A percentile compares a stretch with the other conserved stretches of the same genome.
Evolutionary conservation across 2,113 vertebrate species (phyloP).

Genomic region (Cavia porcellus): DNA sequence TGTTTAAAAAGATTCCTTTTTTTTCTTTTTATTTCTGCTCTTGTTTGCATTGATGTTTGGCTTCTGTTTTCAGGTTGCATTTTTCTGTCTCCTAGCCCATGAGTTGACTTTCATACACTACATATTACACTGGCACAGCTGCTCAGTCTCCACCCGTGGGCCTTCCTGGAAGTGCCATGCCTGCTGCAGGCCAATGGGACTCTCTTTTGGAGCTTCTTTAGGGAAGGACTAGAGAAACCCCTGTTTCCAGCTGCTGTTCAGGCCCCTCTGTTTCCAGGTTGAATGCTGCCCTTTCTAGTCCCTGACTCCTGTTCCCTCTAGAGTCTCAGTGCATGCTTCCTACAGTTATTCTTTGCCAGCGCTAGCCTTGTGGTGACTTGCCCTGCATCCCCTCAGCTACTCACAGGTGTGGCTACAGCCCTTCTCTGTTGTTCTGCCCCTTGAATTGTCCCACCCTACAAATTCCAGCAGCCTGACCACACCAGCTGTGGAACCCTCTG

Average conservation of each 20-base stretch:
- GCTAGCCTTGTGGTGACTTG: not conserved
- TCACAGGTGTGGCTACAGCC: not conserved
- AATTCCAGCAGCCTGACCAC: not conserved
- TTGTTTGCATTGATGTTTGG: not conserved
- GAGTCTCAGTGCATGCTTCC: not conserved
- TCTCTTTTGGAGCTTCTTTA: not conserved
- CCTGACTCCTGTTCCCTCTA: not conserved
- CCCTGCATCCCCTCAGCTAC: not conserved
- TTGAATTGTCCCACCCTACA: not conserved
- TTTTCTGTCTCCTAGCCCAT: not conserved
- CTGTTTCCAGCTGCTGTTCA: not conserved
- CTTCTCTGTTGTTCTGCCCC: no score
- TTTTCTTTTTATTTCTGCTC: not conserved
- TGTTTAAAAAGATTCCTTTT: not conserved
- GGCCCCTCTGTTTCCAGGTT: not conserved
- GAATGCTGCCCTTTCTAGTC: not conserved
- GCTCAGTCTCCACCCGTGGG: not conserved
- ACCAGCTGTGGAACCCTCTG: not conserved
- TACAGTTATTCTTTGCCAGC: not conserved
- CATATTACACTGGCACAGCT: no score
- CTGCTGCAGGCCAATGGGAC: not conserved
- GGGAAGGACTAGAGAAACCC: not conserved
- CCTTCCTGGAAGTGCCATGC: not conserved
- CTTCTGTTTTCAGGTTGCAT: not conserved
- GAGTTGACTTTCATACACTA: not conserved